Conservation (phyloP, 2,888 invertebrate species). For the Trachelus troglodyta region DNA sequence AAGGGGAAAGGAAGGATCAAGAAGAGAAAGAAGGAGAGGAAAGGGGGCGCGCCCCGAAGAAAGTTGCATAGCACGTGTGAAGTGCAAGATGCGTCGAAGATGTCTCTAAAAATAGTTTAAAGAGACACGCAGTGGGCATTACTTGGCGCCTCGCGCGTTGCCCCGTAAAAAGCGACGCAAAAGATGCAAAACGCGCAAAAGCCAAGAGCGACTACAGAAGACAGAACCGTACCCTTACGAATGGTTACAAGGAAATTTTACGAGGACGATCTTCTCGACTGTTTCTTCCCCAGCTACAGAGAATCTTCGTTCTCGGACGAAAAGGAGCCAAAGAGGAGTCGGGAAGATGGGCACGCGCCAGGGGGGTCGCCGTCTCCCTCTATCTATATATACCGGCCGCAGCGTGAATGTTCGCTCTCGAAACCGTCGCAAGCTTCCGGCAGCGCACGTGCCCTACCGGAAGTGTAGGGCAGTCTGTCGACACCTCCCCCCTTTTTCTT, state of each 20-base stretch:
- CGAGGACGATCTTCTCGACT: too few relatives aligned
- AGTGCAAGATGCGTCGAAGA: constrained; percentile 34
- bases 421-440: constrained; percentile 43
- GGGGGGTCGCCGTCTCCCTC: constrained; percentile 26
- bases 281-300: too few relatives aligned
- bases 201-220: too few relatives aligned
- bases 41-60: constrained; percentile 32
- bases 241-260: too few relatives aligned
- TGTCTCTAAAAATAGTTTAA: constrained; percentile 31
- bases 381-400: neutral
- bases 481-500: constrained; percentile 11
- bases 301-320: neutral
- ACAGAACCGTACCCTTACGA: too few relatives aligned
- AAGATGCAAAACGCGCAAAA: too few relatives aligned
- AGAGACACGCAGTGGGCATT: too few relatives aligned
- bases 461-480: constrained; percentile 38
- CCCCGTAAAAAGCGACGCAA: too few relatives aligned
- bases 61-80: constrained; percentile 41
- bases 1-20: neutral
- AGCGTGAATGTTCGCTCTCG: neutral
- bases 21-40: neutral
- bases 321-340: neutral
- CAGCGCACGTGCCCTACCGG: constrained; percentile 51
- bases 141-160: too few relatives aligned
- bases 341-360: constrained; percentile 28